Evolutionary conservation across 1,140 invertebrate genomes (phyloP).

Genomic region (Diplogasteroides magnus): DNA sequence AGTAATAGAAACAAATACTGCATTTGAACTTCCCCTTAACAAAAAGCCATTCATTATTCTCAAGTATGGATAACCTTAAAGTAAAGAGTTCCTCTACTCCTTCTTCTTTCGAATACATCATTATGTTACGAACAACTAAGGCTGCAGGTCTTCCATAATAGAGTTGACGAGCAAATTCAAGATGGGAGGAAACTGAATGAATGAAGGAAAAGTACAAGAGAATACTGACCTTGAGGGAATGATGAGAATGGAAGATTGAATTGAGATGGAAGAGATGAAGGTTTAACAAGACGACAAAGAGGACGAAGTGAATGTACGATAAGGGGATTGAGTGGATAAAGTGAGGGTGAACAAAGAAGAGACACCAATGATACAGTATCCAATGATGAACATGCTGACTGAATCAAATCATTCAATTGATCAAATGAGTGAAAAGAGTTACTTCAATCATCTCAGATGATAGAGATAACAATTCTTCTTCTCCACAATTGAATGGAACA

Average conservation of each 20-base stretch:
- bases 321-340: no score
- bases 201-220: not conserved
- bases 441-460: no score
- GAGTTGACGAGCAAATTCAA: not conserved
- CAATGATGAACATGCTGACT: no score
- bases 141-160: not conserved
- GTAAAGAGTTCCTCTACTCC: not conserved
- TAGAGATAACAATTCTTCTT: no score
- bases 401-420: no score
- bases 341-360: no score
- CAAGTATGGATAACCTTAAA: not conserved
- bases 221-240: not conserved
- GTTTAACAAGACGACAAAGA: not conserved
- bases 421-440: no score
- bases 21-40: no score
- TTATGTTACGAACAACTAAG: not conserved
- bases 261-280: not conserved
- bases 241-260: not conserved
- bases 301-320: not conserved
- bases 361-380: no score
- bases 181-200: not conserved
- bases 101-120: not conserved
- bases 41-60: not conserved
- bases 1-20: not conserved
- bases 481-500: no score